Evolutionary conservation across 2,797 vertebrate genomes (phyloP).

Genomic region (Vultur gryphus): DNA sequence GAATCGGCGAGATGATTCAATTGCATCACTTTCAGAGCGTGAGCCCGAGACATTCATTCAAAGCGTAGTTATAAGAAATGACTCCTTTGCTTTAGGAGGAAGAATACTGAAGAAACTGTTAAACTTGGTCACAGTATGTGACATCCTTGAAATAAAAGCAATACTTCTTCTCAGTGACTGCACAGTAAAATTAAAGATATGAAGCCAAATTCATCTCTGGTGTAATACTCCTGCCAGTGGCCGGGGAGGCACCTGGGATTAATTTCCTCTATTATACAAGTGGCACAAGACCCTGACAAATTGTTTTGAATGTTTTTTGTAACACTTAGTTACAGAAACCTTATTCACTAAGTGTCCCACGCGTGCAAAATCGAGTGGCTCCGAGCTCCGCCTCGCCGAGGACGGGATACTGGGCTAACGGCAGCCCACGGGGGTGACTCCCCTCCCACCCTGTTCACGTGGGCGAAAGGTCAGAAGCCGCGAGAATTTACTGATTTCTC

Average conservation of each 20-base stretch:
- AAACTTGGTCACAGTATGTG: slow-evolving; percentile 43
- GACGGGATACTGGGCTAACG: not conserved
- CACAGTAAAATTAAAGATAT: slow-evolving; percentile 12
- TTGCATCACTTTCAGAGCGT: not conserved
- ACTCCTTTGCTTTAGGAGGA: slow-evolving; percentile 27
- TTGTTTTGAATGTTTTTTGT: not conserved
- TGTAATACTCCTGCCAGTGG: not conserved
- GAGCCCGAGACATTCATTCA: not conserved
- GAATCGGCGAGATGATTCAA: not conserved
- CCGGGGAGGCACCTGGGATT: not conserved
- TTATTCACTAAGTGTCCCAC: not conserved
- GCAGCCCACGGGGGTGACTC: fast-evolving
- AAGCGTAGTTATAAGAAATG: not conserved
- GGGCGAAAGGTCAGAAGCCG: not conserved
- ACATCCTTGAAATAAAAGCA: slow-evolving; percentile 57
- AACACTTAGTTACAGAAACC: not conserved
- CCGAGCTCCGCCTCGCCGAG: fast-evolving
- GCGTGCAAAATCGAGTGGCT: not conserved
- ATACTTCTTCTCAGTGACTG: not conserved
- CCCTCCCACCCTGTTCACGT: fast-evolving
- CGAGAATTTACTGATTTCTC: not conserved
- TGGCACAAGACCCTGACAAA: not conserved
- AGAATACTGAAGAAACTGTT: slow-evolving; percentile 40
- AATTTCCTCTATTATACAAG: slow-evolving; percentile 6
- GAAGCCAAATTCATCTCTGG: slow-evolving; percentile 30